Evolutionary conservation across 2,888 invertebrate genomes (phyloP).

Genomic region (Drosophila cognata): DNA sequence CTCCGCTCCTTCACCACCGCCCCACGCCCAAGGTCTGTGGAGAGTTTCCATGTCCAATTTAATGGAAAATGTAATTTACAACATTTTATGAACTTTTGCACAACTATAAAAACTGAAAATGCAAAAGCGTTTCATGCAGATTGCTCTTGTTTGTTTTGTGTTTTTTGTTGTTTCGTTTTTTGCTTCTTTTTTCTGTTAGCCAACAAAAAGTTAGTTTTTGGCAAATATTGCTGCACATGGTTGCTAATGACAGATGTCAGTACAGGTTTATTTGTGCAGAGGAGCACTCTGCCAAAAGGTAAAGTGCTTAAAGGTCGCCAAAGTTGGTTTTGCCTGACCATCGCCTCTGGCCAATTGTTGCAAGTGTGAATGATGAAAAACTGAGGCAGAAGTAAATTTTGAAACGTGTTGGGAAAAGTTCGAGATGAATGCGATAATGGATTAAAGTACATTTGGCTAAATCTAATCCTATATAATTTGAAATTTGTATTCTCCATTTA

Average conservation of each 20-base stretch:
- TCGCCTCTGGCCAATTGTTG: constrained; percentile 16
- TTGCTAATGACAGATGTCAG: constrained; percentile 62
- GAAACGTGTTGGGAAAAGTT: background rate
- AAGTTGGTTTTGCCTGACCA: constrained; percentile 19
- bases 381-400: background rate
- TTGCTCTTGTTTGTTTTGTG: constrained; percentile 10
- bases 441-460: background rate
- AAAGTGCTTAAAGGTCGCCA: constrained; percentile 28
- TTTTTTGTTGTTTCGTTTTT: constrained; percentile 2
- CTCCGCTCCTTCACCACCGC: no score
- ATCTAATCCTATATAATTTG: background rate
- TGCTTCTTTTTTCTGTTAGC: background rate
- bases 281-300: constrained; percentile 20
- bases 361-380: constrained; percentile 20
- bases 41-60: constrained; percentile 44
- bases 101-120: constrained; percentile 31
- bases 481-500: background rate
- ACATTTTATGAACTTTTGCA: constrained; percentile 47
- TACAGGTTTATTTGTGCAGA: constrained; percentile 21
- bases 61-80: constrained; percentile 59
- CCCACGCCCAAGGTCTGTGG: constrained; percentile 3
- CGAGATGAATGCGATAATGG: background rate
- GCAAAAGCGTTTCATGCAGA: constrained; percentile 23
- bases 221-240: constrained; percentile 45
- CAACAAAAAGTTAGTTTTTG: constrained; percentile 40